phyloP scores from a whole-genome alignment of 1,140 invertebrate genomes.

The Pararge aegeria region DNA sequence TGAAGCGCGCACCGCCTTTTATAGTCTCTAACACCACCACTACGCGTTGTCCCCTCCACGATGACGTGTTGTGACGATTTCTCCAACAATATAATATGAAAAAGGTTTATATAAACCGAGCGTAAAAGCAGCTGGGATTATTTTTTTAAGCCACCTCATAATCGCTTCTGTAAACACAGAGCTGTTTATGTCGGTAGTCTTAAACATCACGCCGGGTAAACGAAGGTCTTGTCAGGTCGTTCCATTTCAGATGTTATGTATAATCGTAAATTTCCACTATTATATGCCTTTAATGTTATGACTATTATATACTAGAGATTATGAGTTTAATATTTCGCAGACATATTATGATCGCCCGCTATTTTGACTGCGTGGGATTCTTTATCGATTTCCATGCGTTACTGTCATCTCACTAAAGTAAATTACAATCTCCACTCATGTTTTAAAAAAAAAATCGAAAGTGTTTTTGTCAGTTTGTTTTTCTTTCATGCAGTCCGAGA shows the following conservation, averaged over 20 bases:
- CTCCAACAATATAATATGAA: no score
- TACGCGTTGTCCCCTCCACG: no score
- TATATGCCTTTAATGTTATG: constrained; percentile 15
- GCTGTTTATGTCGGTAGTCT: constrained; percentile 28
- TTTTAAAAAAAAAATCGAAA: neutral
- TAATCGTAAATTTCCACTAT: constrained; percentile 24
- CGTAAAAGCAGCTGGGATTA: constrained; percentile 15
- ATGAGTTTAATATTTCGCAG: neutral
- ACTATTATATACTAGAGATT: neutral
- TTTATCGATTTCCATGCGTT: no score
- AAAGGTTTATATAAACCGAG: constrained; percentile 1
- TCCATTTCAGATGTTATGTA: constrained; percentile 8
- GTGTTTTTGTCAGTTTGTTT: neutral
- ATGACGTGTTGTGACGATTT: no score
- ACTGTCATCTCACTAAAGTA: no score
- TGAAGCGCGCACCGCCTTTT: no score
- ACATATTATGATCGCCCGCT: no score
- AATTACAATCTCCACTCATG: no score
- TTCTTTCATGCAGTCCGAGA: no score
- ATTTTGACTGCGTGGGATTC: no score
- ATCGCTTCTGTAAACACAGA: constrained; percentile 32
- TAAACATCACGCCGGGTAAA: constrained; percentile 16
- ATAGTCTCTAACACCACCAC: no score
- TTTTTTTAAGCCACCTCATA: constrained; percentile 39
- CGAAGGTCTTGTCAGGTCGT: constrained; percentile 18